A percentile compares a stretch with the other conserved stretches of the same genome.
Conservation (phyloP, 1,140 invertebrate genomes). For the Drosophila malerkotliana region DNA sequence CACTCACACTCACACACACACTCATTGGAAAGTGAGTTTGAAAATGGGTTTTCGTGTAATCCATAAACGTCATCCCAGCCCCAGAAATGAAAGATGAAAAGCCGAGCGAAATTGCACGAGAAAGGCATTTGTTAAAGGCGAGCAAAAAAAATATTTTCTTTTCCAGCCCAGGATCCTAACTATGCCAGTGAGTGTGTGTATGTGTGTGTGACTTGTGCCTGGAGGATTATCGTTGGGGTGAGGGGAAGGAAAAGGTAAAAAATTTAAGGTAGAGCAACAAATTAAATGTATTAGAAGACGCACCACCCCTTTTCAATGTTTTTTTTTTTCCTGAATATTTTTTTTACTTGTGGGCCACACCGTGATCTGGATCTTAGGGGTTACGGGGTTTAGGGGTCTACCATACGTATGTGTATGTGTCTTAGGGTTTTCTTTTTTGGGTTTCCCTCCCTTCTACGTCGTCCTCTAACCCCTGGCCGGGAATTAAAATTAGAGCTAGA, state of each 20-base stretch:
- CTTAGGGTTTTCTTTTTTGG: conserved; percentile 17
- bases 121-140: conserved; percentile 60
- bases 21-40: conserved; percentile 1
- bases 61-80: conserved; percentile 79
- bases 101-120: conserved; percentile 47
- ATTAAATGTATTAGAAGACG: conserved; percentile 75
- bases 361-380: conserved; percentile 47
- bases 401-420: not conserved
- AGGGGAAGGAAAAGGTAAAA: conserved; percentile 14
- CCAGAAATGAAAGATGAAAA: conserved; percentile 25
- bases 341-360: conserved; percentile 38
- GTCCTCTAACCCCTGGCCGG: not conserved
- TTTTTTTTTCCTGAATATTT: not conserved
- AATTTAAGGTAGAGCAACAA: conserved; percentile 58
- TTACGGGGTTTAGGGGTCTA: conserved; percentile 29
- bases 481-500: conserved; percentile 83
- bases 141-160: conserved; percentile 67
- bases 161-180: conserved; percentile 38
- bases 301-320: conserved; percentile 64
- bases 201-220: conserved; percentile 61
- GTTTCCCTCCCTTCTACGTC: conserved; percentile 14
- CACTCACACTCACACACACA: conserved; percentile 4
- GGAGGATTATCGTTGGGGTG: conserved; percentile 63
- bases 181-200: conserved; percentile 2
- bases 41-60: conserved; percentile 79